Evolutionary conservation across 1,140 invertebrate species (phyloP), one percentile per base, ranked within the genome.

Genomic region (Ectropis grisescens): DNA sequence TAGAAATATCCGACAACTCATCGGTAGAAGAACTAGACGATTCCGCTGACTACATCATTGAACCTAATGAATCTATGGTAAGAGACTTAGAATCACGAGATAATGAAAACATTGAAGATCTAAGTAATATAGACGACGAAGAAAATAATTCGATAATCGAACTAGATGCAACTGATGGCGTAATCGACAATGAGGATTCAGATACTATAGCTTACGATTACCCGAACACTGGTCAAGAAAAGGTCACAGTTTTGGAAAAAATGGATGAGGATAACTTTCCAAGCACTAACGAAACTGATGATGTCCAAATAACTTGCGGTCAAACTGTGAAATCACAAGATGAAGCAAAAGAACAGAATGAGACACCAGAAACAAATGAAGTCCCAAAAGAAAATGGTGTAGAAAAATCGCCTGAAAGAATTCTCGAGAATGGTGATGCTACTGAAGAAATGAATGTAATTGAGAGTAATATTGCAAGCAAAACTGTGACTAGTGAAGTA

Each of bases 291-390:
- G 70, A 78, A 8, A 71, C 65, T 3, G 75, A 80, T 37, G 75
- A 80, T 32, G 41, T 74, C 13, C 58, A 65, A 36, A 75, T 80
- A 29, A 70, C 72, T 41, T 80, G 70, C 14, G 75, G 70, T 4
- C 75, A 80, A 59, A 25, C 39, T 1, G 12, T 54, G 2, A 42
- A 41, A 9, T 37, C 32, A 24, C 72, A 67, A 4, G 62, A 62
- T 46, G 66, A 66, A 7, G 48, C 29, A 61, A 58, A 11, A 51
- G 54, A 27, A 35, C 34, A 30, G 37, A 43, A n/a, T 29, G 12
- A 31, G 15, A 16, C 11, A 22, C 33, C 33, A 40, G 14, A 26
- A 16, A 13, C 13, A 38, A 37, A 41, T 12, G 33, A 43, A 32
- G 13, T 24, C 24, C 26, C 47, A 14, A 56, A 62, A 46, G 33